phyloP scores from a whole-genome alignment of 2,797 vertebrate genomes.

The Platalea minor region DNA sequence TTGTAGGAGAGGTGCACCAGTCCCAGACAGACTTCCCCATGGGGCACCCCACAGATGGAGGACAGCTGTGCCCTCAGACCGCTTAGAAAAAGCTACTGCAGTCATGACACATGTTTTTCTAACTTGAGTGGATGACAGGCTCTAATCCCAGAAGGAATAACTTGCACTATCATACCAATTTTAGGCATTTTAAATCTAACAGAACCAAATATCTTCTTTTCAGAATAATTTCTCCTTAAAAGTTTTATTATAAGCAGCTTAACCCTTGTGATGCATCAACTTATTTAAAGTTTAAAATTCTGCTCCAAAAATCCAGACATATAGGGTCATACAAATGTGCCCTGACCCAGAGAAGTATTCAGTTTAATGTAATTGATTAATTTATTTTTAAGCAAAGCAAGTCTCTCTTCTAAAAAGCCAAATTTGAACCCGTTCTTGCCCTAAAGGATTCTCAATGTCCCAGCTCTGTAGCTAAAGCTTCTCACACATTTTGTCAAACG shows the following conservation, averaged over 20 bases:
- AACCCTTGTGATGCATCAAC: neutral
- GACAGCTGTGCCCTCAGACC: neutral
- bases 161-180: neutral
- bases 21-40: neutral
- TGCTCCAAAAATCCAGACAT: neutral
- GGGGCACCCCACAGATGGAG: neutral
- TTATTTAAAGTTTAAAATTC: neutral
- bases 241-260: neutral
- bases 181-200: neutral
- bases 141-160: neutral
- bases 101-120: neutral
- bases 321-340: neutral
- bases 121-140: neutral
- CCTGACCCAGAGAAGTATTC: neutral
- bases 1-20: neutral
- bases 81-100: neutral
- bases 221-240: neutral
- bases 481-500: neutral
- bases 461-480: neutral
- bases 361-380: neutral
- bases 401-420: neutral
- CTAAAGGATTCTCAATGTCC: neutral
- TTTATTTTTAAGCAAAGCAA: neutral
- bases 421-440: neutral
- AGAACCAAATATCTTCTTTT: neutral